Conservation (phyloP, 2,888 invertebrate genomes). For the Amblyteles armatorius region DNA sequence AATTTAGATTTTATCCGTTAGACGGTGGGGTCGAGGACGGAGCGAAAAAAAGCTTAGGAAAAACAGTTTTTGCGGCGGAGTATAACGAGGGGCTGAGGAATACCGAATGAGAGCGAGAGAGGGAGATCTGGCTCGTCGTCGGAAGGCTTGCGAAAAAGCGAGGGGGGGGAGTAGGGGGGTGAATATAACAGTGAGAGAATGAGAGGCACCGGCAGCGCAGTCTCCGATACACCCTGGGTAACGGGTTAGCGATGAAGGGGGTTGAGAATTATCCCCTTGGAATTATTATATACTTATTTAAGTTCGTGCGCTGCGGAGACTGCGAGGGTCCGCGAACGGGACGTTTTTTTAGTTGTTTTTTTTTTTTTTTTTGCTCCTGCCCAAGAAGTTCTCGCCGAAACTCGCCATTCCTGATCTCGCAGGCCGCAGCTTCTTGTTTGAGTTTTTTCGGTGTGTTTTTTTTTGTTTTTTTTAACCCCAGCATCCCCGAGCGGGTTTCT, state of each 20-base stretch:
- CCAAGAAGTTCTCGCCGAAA: constrained; percentile 37
- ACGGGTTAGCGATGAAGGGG: constrained; percentile 67
- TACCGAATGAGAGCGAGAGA: constrained; percentile 1
- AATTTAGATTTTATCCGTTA: constrained; percentile 85
- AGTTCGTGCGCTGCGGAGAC: constrained; percentile 57
- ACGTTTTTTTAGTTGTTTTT: constrained; percentile 74
- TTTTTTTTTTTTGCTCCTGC: constrained; percentile 47
- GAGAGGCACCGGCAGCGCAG: constrained; percentile 56
- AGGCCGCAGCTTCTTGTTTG: constrained; percentile 49
- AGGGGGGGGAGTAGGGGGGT: constrained; percentile 62
- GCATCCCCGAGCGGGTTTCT: constrained; percentile 59
- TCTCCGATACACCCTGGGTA: constrained; percentile 57
- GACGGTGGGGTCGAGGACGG: constrained; percentile 70
- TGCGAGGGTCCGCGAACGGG: constrained; percentile 76
- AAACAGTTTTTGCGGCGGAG: constrained; percentile 55
- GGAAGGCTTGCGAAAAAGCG: constrained; percentile 62
- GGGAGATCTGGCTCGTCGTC: constrained; percentile 26
- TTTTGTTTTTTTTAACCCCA: constrained; percentile 25
- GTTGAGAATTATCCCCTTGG: constrained; percentile 72
- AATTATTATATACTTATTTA: constrained; percentile 85
- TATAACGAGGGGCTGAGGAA: constrained; percentile 39
- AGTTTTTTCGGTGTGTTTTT: constrained; percentile 44
- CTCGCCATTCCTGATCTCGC: constrained; percentile 47
- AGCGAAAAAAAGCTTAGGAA: constrained; percentile 39
- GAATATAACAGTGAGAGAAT: constrained; percentile 62